Evolutionary conservation across 1,140 invertebrate genomes (phyloP).

Genomic region (Papilio dardanus): DNA sequence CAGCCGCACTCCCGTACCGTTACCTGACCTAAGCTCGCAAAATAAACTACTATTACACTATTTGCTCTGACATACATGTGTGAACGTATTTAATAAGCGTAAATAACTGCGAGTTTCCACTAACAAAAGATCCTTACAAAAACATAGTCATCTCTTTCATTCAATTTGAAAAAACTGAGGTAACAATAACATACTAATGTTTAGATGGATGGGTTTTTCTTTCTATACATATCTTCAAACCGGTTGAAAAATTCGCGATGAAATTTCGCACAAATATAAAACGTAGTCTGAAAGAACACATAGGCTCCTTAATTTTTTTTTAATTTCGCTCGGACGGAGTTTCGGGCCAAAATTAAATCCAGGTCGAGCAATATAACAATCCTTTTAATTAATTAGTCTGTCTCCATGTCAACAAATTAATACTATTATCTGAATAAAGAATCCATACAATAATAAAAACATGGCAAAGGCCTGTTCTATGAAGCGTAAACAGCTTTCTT

Average conservation of each 20-base stretch:
- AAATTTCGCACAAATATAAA: no score
- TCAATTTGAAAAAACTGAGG: no score
- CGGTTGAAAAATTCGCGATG: no score
- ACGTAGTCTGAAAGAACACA: no score
- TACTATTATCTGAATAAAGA: not conserved
- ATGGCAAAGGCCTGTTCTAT: not conserved
- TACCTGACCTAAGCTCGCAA: slow-evolving; percentile 13
- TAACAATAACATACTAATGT: no score
- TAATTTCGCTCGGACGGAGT: no score
- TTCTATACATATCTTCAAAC: no score
- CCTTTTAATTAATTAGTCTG: not conserved
- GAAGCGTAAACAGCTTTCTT: not conserved
- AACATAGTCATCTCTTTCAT: not conserved
- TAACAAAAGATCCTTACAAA: not conserved
- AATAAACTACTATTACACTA: slow-evolving; percentile 13
- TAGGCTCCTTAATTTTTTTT: no score
- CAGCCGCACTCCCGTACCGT: not conserved
- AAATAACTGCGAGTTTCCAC: not conserved
- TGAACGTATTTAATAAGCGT: not conserved
- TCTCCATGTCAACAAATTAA: not conserved
- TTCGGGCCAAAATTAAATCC: no score
- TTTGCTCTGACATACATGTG: not conserved
- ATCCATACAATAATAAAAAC: slow-evolving; percentile 7
- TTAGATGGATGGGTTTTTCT: no score
- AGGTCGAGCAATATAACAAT: no score